Percentiles rank a stretch among this genome's conserved stretches.
Conservation (phyloP, 2,888 invertebrate genomes). For the Athalia cordata region DNA sequence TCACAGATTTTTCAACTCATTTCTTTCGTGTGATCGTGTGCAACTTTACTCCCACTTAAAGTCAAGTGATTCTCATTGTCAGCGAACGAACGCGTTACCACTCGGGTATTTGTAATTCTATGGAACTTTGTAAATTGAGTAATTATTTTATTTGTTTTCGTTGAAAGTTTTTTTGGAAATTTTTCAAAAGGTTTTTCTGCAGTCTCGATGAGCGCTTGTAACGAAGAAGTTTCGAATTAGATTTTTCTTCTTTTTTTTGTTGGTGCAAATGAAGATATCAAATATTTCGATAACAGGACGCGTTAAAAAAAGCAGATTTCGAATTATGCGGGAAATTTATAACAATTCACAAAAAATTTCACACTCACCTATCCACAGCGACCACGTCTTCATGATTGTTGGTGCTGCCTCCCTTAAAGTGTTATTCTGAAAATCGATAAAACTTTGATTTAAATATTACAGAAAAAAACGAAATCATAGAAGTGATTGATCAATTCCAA, state of each 20-base stretch:
- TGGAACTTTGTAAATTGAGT: too few relatives aligned
- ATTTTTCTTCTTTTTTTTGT: too few relatives aligned
- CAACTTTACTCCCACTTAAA: slow-evolving; percentile 31
- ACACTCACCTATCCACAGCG: slow-evolving; percentile 67
- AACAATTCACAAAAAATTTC: not conserved
- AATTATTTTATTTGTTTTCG: too few relatives aligned
- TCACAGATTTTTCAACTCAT: slow-evolving; percentile 66
- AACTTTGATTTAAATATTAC: slow-evolving; percentile 26
- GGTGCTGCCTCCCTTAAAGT: slow-evolving; percentile 60
- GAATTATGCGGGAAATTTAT: not conserved
- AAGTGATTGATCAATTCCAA: not conserved
- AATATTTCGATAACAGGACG: too few relatives aligned
- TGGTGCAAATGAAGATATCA: too few relatives aligned
- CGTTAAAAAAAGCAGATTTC: too few relatives aligned
- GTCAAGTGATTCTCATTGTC: slow-evolving; percentile 6
- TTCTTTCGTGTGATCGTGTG: slow-evolving; percentile 57
- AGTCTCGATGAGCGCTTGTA: too few relatives aligned
- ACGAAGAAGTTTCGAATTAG: too few relatives aligned
- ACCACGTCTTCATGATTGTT: slow-evolving; percentile 67
- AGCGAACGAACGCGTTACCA: not conserved
- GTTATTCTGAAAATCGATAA: slow-evolving; percentile 49
- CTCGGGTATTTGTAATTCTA: too few relatives aligned
- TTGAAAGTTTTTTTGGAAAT: too few relatives aligned
- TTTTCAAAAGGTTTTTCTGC: too few relatives aligned
- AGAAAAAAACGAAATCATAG: not conserved